phyloP scores from a whole-genome alignment of 2,797 vertebrate genomes.

The Leuciscus waleckii region DNA sequence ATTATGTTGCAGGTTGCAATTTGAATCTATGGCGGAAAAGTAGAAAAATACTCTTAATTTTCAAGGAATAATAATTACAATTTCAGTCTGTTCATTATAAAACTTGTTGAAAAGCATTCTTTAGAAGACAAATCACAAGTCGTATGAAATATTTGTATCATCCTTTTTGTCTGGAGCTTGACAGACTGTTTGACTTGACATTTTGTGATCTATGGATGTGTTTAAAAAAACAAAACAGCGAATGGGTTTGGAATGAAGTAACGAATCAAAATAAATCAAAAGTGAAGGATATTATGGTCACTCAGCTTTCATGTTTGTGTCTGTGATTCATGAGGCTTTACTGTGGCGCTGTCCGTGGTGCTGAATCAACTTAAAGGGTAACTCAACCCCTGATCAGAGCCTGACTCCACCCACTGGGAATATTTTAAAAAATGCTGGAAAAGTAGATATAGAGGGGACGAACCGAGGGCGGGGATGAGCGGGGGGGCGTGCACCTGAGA shows the following conservation, averaged over 20 bases:
- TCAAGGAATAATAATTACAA: background rate
- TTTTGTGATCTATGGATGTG: background rate
- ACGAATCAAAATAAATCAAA: background rate
- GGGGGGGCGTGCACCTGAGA: too few species aligned
- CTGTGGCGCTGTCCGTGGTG: background rate
- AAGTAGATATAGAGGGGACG: too few species aligned
- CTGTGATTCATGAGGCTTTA: background rate
- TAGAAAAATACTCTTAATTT: background rate
- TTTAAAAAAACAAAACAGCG: background rate
- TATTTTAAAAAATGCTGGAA: too few species aligned
- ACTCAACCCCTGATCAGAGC: too few species aligned
- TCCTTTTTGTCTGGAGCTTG: background rate
- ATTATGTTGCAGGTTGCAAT: too few species aligned
- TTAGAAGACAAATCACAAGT: background rate
- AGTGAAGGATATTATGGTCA: background rate
- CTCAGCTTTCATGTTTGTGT: background rate
- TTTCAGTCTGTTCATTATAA: background rate
- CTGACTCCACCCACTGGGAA: too few species aligned
- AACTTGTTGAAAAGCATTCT: background rate
- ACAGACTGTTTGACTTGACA: background rate
- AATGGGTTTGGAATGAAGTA: background rate
- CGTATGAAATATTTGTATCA: background rate
- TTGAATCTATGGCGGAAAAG: background rate
- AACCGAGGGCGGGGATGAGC: too few species aligned
- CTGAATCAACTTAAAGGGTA: background rate